Conservation (phyloP, 2,113 vertebrate species). For the Phainopepla nitens region DNA sequence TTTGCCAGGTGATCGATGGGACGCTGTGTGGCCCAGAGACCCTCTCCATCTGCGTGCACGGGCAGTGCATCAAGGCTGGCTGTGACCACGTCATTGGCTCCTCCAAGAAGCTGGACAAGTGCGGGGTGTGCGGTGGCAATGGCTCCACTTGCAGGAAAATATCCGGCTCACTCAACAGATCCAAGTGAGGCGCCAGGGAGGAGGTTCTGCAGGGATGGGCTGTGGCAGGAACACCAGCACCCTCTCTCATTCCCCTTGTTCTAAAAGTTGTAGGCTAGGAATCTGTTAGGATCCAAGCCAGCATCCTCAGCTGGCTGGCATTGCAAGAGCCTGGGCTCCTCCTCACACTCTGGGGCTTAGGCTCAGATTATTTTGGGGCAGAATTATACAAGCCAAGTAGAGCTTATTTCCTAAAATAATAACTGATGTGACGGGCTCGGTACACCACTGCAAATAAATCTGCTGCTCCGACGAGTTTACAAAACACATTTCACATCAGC, state of each 20-base stretch:
- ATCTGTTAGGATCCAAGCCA: neutral
- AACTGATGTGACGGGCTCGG: rapidly evolving
- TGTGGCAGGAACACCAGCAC: neutral
- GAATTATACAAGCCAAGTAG: neutral
- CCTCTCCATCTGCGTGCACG: constrained; percentile 90
- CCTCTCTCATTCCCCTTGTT: neutral
- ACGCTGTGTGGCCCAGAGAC: constrained; percentile 92
- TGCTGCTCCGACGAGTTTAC: neutral
- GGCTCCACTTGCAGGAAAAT: constrained; percentile 88
- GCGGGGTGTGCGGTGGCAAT: constrained; percentile 88
- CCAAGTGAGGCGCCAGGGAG: constrained; percentile 69
- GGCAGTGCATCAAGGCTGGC: constrained; percentile 95
- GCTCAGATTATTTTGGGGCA: neutral
- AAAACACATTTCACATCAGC: neutral
- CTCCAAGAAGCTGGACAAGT: constrained; percentile 91
- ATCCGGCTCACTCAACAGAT: constrained; percentile 84
- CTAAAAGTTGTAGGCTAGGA: neutral
- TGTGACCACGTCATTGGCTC: constrained; percentile 92
- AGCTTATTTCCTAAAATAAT: neutral
- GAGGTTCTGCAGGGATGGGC: neutral
- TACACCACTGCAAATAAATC: neutral
- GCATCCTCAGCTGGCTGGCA: neutral
- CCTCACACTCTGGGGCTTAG: neutral
- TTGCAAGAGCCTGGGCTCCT: neutral
- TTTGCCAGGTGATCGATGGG: constrained; percentile 87